phyloP scores from a whole-genome alignment of 2,113 vertebrate species.

The Lampris incognitus region DNA sequence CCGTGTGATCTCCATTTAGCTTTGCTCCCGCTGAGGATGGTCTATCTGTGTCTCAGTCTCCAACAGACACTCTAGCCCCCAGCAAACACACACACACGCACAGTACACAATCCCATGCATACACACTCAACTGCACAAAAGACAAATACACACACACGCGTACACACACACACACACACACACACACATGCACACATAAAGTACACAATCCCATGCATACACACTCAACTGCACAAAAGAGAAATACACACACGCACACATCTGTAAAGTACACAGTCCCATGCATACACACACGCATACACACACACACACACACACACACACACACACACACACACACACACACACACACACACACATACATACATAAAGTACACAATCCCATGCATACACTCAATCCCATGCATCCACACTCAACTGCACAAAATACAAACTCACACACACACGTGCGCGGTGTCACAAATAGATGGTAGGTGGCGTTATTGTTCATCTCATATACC shows the following conservation, averaged over 20 bases:
- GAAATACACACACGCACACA: neutral
- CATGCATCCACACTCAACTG: too few species aligned
- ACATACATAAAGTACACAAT: too few species aligned
- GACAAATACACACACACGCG: too few species aligned
- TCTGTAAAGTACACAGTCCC: too few species aligned
- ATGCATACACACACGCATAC: neutral
- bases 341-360: neutral
- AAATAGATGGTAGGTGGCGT: neutral
- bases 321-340: conserved; percentile 26
- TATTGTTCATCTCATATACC: neutral
- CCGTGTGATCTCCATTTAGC: conserved; percentile 54
- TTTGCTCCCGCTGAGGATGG: conserved; percentile 43
- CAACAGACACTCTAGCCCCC: conserved; percentile 9
- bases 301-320: too few species aligned
- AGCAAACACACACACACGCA: conserved; percentile 8
- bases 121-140: neutral
- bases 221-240: too few species aligned
- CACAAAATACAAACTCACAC: conserved; percentile 7
- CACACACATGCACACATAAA: conserved; percentile 6
- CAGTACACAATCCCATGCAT: neutral
- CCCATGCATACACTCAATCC: neutral
- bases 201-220: neutral
- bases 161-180: neutral
- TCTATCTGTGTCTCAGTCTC: conserved; percentile 47
- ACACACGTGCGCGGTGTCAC: neutral